Conservation (phyloP, 1,140 invertebrate genomes). For the Drosophila bocki region DNA sequence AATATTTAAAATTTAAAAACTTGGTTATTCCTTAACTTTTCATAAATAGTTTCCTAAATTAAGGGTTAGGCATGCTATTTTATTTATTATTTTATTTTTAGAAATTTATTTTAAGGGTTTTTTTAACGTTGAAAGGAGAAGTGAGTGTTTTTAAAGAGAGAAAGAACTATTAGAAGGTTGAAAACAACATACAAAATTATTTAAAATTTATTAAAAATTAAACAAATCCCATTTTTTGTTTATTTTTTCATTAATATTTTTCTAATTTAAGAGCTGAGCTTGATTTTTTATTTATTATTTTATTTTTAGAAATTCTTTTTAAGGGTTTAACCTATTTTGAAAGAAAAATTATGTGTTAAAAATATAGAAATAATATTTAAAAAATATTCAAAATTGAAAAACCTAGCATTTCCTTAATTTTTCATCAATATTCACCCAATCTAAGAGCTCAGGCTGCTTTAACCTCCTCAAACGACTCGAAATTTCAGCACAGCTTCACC, state of each 20-base stretch:
- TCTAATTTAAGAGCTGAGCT: neutral
- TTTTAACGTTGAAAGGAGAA: too few species aligned
- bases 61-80: neutral
- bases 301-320: too few species aligned
- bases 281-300: too few species aligned
- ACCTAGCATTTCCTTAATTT: neutral
- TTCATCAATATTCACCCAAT: neutral
- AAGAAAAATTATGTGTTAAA: too few species aligned
- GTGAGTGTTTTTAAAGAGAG: too few species aligned
- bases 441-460: neutral
- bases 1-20: neutral
- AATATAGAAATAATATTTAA: neutral
- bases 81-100: too few species aligned
- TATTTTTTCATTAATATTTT: neutral
- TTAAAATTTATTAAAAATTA: neutral
- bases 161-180: too few species aligned
- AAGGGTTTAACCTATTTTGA: too few species aligned
- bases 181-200: neutral
- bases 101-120: too few species aligned
- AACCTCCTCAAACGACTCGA: neutral
- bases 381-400: neutral
- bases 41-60: neutral
- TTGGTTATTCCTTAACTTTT: rapidly evolving
- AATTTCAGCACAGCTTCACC: neutral
- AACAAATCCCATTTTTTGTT: too few species aligned